Conservation (phyloP, 2,113 vertebrate genomes). For the Callaeas wilsoni region DNA sequence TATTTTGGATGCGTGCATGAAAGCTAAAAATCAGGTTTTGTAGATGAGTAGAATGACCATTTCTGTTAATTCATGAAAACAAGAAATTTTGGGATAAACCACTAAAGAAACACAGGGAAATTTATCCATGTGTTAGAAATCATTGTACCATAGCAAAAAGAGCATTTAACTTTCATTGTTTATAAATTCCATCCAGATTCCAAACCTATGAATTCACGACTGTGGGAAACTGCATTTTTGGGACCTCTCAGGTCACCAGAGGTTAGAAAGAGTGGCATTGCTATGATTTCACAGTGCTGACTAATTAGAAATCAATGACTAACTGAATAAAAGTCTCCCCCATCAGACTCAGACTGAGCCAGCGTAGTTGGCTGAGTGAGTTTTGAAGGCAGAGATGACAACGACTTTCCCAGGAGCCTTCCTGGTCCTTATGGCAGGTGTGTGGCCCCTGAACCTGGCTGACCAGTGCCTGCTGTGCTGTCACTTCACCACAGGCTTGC, state of each 20-base stretch:
- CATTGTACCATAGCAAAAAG: background rate
- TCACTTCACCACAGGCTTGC: background rate
- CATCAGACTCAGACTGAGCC: background rate
- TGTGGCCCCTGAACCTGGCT: background rate
- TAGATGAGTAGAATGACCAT: background rate
- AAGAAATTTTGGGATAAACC: background rate
- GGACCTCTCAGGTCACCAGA: background rate
- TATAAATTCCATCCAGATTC: background rate
- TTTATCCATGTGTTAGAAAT: background rate
- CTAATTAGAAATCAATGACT: background rate
- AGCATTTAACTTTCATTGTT: background rate
- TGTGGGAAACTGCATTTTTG: background rate
- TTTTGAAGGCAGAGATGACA: background rate
- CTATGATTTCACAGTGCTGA: background rate
- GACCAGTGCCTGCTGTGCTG: background rate
- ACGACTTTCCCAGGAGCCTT: background rate
- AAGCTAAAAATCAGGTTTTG: background rate
- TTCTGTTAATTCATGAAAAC: background rate
- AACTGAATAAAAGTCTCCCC: background rate
- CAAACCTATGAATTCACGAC: background rate
- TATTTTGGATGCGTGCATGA: background rate
- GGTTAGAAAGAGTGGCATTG: background rate
- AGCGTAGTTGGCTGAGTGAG: rapidly evolving
- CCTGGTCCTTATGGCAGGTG: background rate
- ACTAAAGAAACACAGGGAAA: background rate